These are phyloP conservation scores for Aricia artaxerxes DNA, from an alignment of 2,888 invertebrate species.

Conservation along the genomic window DNA sequence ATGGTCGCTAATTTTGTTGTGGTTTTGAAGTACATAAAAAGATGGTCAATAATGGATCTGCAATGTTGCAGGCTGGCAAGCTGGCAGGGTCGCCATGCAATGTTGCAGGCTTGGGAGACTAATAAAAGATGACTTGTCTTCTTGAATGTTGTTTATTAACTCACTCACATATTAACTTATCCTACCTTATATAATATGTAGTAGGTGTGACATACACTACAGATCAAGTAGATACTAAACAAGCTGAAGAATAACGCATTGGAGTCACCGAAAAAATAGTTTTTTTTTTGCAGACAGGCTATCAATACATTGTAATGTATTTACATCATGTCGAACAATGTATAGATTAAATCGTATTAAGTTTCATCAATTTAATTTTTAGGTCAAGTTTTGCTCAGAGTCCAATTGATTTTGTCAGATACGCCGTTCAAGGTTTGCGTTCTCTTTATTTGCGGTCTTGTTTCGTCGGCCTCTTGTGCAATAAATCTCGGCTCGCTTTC, in stretches of 20 bases:
- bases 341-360: slow-evolving; percentile 36
- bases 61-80: no score
- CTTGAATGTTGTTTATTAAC: no score
- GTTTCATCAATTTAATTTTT: slow-evolving; percentile 71
- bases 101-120: no score
- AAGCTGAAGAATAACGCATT: background rate
- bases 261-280: background rate
- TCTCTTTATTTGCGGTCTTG: slow-evolving; percentile 80
- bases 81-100: no score
- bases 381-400: slow-evolving; percentile 76
- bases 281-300: background rate
- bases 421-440: slow-evolving; percentile 76
- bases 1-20: background rate
- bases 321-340: background rate
- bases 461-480: slow-evolving; percentile 77
- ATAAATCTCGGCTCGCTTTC: slow-evolving; percentile 72
- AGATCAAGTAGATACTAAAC: no score
- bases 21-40: no score
- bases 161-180: no score
- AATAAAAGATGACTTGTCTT: no score
- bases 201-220: no score
- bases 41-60: no score
- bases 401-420: slow-evolving; percentile 80
- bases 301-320: background rate
- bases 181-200: no score